Percentiles rank a stretch among this genome's conserved stretches.
Evolutionary conservation across 2,113 vertebrate species (phyloP).

Genomic region (Prietella phreatophila): DNA sequence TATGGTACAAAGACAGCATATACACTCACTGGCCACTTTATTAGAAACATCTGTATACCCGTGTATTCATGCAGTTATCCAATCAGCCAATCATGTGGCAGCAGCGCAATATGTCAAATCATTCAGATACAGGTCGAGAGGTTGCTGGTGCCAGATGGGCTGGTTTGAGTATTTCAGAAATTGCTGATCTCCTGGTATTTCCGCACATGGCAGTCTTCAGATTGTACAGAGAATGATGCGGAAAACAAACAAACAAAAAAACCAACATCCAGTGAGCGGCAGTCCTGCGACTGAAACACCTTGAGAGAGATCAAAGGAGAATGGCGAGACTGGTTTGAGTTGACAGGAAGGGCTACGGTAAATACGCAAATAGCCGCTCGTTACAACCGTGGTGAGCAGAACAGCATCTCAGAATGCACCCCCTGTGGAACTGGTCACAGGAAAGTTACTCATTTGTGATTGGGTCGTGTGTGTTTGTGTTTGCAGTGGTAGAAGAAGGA

Average conservation of each 20-base stretch:
- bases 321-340: background rate
- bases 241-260: background rate
- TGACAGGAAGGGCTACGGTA: background rate
- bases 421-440: background rate
- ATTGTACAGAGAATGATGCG: background rate
- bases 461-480: constrained; percentile 53
- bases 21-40: background rate
- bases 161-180: background rate
- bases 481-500: constrained; percentile 93
- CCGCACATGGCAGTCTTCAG: background rate
- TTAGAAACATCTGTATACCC: background rate
- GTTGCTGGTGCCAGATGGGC: background rate
- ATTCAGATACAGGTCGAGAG: background rate
- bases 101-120: background rate
- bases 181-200: too few relatives aligned
- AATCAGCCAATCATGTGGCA: background rate
- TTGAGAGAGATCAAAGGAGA: background rate
- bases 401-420: background rate
- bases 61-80: background rate
- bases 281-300: background rate
- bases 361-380: background rate
- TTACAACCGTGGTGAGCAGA: background rate
- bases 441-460: background rate
- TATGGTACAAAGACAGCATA: background rate
- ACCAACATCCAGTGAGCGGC: too few relatives aligned